Evolutionary conservation across 1,140 invertebrate species (phyloP).

Genomic region (Ceratina australensis): DNA sequence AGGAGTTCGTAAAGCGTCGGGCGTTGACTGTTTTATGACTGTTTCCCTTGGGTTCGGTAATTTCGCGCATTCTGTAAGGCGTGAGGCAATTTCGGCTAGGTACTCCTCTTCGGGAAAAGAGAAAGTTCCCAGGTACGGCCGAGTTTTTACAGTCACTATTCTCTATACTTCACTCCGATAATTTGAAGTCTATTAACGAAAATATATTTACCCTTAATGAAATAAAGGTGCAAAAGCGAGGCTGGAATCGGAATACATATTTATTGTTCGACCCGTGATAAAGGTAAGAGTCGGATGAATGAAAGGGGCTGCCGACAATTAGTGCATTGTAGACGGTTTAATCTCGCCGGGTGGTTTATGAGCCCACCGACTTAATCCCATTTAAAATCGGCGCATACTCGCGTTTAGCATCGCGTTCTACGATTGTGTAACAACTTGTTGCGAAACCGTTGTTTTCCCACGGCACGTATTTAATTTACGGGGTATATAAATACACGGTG

Average conservation of each 20-base stretch:
- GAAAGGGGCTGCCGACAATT: slow-evolving; percentile 20
- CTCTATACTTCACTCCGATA: neutral
- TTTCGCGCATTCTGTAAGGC: neutral
- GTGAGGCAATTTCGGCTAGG: neutral
- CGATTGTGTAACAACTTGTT: slow-evolving; percentile 52
- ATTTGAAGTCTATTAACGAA: too few species aligned
- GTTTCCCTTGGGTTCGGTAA: neutral
- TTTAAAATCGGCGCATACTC: slow-evolving; percentile 32
- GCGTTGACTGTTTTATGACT: neutral
- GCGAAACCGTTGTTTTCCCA: slow-evolving; percentile 54
- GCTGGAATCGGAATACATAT: too few species aligned
- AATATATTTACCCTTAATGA: too few species aligned
- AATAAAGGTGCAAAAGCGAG: neutral
- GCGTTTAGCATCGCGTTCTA: slow-evolving; percentile 44
- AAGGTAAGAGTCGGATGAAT: slow-evolving; percentile 10
- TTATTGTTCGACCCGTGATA: neutral
- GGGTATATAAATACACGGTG: slow-evolving; percentile 8
- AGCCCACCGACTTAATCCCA: slow-evolving; percentile 35
- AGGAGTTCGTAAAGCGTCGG: neutral
- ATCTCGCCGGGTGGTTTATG: slow-evolving; percentile 24
- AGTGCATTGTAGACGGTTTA: slow-evolving; percentile 15
- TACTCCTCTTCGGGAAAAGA: neutral
- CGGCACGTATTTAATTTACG: slow-evolving; percentile 56
- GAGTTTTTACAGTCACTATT: too few species aligned
- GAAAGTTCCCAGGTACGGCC: neutral